These are phyloP conservation scores for Galaxea fascicularis DNA, from an alignment of 92 coral and sea anemone genomes.

Conservation along the genomic window DNA sequence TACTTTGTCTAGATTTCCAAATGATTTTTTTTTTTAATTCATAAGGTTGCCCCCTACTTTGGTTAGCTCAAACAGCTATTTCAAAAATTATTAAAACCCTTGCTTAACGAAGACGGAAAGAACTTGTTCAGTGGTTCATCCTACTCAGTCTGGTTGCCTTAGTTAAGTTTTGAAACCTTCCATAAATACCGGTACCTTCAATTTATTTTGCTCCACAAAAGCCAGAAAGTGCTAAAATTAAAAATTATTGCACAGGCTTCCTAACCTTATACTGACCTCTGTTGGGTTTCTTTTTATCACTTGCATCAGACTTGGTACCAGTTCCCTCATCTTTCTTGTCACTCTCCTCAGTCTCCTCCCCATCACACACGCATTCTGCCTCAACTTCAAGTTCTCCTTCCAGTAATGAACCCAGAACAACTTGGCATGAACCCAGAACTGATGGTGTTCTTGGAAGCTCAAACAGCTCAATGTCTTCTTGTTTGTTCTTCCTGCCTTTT, in stretches of 20 bases:
- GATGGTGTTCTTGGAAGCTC: conserved; percentile 89
- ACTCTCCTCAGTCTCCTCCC: conserved; percentile 34
- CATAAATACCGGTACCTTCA: too few relatives aligned
- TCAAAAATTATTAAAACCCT: too few relatives aligned
- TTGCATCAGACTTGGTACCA: conserved; percentile 63
- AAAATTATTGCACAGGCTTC: not conserved
- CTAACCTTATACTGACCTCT: not conserved
- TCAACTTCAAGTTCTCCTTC: conserved; percentile 85
- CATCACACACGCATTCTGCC: conserved; percentile 73
- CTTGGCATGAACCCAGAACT: conserved; percentile 84
- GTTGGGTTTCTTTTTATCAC: conserved; percentile 72
- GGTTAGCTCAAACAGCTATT: too few relatives aligned
- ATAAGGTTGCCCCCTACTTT: too few relatives aligned
- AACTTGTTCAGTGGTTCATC: too few relatives aligned
- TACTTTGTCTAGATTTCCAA: too few relatives aligned
- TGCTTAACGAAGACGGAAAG: too few relatives aligned
- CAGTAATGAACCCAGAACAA: conserved; percentile 71
- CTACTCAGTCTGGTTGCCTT: too few relatives aligned
- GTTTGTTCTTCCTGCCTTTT: conserved; percentile 88
- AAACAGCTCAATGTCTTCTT: conserved; percentile 84
- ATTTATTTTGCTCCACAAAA: too few relatives aligned
- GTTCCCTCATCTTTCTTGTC: conserved; percentile 48
- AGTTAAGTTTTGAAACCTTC: too few relatives aligned
- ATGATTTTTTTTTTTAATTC: too few relatives aligned
- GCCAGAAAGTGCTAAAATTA: too few relatives aligned